A percentile compares a stretch with the other conserved stretches of the same genome.
These are phyloP conservation scores for Drosophila rhopaloa DNA, from an alignment of 1,140 invertebrate genomes.

Conservation along the genomic window DNA sequence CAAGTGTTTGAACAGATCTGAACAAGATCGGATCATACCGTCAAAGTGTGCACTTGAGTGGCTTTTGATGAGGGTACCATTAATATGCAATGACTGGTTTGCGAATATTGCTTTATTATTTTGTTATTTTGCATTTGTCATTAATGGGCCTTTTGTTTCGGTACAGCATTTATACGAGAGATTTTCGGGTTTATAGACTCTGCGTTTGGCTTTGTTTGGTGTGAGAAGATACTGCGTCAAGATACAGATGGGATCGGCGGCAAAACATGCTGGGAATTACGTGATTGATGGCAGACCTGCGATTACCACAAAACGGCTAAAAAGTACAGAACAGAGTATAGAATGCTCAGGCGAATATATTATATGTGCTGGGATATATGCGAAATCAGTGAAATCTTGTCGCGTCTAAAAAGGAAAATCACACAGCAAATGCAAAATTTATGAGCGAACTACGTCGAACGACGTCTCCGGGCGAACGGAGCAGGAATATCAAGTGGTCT, in stretches of 20 bases:
- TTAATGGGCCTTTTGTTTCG: slow-evolving; percentile 72
- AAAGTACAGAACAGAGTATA: slow-evolving; percentile 19
- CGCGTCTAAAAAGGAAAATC: slow-evolving; percentile 68
- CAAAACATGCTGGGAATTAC: slow-evolving; percentile 75
- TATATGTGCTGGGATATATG: slow-evolving; percentile 14
- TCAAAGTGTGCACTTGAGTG: slow-evolving; percentile 47
- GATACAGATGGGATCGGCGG: slow-evolving; percentile 69
- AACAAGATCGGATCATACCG: slow-evolving; percentile 43
- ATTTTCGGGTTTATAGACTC: slow-evolving; percentile 52
- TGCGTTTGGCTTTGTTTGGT: slow-evolving; percentile 41
- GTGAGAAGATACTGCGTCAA: slow-evolving; percentile 66
- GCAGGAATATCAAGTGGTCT: slow-evolving; percentile 70
- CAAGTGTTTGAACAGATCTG: slow-evolving; percentile 27
- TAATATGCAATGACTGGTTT: slow-evolving; percentile 51
- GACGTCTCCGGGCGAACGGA: slow-evolving; percentile 68
- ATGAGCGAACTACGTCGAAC: slow-evolving; percentile 74
- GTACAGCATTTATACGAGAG: slow-evolving; percentile 25
- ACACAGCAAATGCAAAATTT: slow-evolving; percentile 70
- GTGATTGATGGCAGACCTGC: slow-evolving; percentile 68
- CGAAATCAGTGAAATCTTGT: slow-evolving; percentile 52
- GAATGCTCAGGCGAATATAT: slow-evolving; percentile 26
- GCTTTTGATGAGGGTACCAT: slow-evolving; percentile 54
- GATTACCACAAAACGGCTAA: slow-evolving; percentile 58
- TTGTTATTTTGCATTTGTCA: slow-evolving; percentile 43
- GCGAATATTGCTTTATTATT: slow-evolving; percentile 39